Evolutionary conservation across 2,113 vertebrate genomes (phyloP).

Genomic region (Chascanopsetta lugubris): DNA sequence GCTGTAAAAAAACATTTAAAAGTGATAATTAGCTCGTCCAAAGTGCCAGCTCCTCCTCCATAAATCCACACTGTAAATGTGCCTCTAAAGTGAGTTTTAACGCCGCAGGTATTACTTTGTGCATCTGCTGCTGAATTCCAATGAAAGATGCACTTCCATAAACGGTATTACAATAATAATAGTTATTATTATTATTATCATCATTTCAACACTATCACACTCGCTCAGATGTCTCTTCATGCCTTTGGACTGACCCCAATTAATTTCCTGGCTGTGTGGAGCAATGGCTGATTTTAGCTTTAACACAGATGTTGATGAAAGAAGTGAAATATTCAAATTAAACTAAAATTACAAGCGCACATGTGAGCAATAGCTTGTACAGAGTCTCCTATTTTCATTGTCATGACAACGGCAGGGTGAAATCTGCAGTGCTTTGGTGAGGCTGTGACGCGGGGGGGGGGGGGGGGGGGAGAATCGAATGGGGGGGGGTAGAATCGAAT

Average conservation of each 20-base stretch:
- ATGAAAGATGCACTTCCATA: background rate
- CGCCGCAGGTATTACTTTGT: background rate
- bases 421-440: no score
- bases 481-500: no score
- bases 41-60: background rate
- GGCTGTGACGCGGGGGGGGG: no score
- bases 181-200: no score
- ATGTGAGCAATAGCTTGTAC: no score
- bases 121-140: background rate
- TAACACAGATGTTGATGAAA: conserved; percentile 2
- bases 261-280: background rate
- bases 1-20: background rate
- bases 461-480: no score
- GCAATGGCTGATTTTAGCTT: background rate
- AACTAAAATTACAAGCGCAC: background rate
- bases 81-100: background rate
- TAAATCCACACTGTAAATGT: background rate
- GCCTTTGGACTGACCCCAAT: conserved; percentile 11
- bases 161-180: no score
- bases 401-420: no score
- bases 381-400: no score
- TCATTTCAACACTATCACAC: background rate
- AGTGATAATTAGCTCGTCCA: background rate
- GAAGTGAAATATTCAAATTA: background rate
- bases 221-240: conserved; percentile 7